Conservation (phyloP, 53 echinoderm and acorn worm genomes). For the Astropecten irregularis region DNA sequence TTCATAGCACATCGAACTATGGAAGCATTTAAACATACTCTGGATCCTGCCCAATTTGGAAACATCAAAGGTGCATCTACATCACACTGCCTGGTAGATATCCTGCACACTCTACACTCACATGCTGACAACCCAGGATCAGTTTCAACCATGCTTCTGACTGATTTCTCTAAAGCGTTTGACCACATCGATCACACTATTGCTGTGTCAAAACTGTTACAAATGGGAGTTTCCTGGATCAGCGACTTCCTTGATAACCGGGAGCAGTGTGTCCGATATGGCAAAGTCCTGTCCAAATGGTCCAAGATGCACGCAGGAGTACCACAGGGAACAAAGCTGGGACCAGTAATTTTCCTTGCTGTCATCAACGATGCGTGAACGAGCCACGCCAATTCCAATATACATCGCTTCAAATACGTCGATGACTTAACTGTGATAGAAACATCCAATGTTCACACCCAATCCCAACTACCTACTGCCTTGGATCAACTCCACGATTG, state of each 20-base stretch:
- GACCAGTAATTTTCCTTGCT: not conserved
- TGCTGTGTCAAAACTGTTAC: not conserved
- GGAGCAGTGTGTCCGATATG: not conserved
- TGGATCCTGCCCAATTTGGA: constrained; percentile 27
- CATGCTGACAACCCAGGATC: constrained; percentile 11
- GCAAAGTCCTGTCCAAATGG: not conserved
- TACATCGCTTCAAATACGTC: not conserved
- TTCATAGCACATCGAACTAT: not conserved
- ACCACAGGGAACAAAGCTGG: constrained; percentile 21
- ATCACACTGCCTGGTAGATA: constrained; percentile 36
- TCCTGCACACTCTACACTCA: constrained; percentile 21
- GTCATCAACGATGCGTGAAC: not conserved
- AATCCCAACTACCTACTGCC: not conserved
- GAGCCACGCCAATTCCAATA: not conserved
- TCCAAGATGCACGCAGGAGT: not conserved
- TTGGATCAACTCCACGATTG: not conserved
- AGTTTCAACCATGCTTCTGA: constrained; percentile 31
- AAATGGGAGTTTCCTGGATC: not conserved
- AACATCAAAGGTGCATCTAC: constrained; percentile 45
- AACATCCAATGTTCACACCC: not conserved
- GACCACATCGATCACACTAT: constrained; percentile 54
- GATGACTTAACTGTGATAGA: not conserved
- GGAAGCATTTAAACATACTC: not conserved
- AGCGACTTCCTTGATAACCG: not conserved
- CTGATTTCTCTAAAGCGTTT: no score